Evolutionary conservation across 2,113 vertebrate genomes (phyloP).

Genomic region (Galeopterus variegatus): DNA sequence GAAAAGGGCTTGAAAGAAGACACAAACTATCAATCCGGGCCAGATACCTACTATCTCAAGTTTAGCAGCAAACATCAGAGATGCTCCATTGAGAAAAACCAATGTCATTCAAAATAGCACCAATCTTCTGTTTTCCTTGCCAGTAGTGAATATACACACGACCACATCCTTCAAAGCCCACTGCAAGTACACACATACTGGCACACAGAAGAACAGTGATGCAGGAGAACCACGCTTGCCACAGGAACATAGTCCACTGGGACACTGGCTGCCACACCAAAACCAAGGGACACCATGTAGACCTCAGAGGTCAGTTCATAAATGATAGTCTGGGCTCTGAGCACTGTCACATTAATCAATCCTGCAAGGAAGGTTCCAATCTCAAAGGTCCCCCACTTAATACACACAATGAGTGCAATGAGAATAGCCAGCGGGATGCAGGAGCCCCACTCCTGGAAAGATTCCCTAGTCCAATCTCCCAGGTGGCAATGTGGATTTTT

Average conservation of each 20-base stretch:
- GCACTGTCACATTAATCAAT: slow-evolving; percentile 90
- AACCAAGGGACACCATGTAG: slow-evolving; percentile 91
- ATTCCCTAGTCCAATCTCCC: slow-evolving; percentile 94
- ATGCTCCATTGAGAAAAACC: slow-evolving; percentile 90
- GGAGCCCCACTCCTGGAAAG: slow-evolving; percentile 92
- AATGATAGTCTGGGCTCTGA: slow-evolving; percentile 91
- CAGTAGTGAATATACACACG: slow-evolving; percentile 92
- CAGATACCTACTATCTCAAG: slow-evolving; percentile 92
- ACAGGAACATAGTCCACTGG: slow-evolving; percentile 92
- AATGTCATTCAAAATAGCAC: slow-evolving; percentile 91
- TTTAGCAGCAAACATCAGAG: slow-evolving; percentile 91
- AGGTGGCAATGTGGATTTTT: slow-evolving; percentile 91
- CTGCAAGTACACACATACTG: slow-evolving; percentile 87
- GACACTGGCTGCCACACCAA: slow-evolving; percentile 91
- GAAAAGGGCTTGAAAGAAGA: slow-evolving; percentile 88
- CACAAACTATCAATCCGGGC: slow-evolving; percentile 90
- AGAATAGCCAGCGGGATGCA: slow-evolving; percentile 92
- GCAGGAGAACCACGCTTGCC: slow-evolving; percentile 88
- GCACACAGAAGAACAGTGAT: slow-evolving; percentile 88
- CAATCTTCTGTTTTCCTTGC: slow-evolving; percentile 93
- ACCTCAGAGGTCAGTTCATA: slow-evolving; percentile 89
- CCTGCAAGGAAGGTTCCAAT: slow-evolving; percentile 92
- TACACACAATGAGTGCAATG: slow-evolving; percentile 92
- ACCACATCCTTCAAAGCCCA: slow-evolving; percentile 89
- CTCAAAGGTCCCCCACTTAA: slow-evolving; percentile 95